Conservation (phyloP, 2,888 invertebrate genomes). For the Polyommatus iphigenia region DNA sequence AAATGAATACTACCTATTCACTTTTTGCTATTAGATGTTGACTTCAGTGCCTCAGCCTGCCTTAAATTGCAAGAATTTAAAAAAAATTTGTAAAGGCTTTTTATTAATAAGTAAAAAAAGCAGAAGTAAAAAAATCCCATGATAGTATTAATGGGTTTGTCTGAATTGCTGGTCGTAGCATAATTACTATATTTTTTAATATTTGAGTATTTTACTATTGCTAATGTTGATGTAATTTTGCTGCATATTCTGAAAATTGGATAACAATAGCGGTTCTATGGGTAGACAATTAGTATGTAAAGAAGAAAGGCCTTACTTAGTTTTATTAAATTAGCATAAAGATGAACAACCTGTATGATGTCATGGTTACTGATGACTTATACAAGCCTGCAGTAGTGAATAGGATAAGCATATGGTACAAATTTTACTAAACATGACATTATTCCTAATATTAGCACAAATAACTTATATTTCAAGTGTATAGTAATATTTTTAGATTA, state of each 20-base stretch:
- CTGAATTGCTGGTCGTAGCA: slow-evolving; percentile 65
- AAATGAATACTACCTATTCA: slow-evolving; percentile 28
- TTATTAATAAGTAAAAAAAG: slow-evolving; percentile 45
- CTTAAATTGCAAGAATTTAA: slow-evolving; percentile 55
- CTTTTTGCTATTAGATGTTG: slow-evolving; percentile 50
- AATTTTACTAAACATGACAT: slow-evolving; percentile 33
- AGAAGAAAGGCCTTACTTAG: slow-evolving; percentile 24
- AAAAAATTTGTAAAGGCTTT: slow-evolving; percentile 45
- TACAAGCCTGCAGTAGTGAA: slow-evolving; percentile 10
- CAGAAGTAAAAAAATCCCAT: slow-evolving; percentile 41
- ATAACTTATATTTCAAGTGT: slow-evolving; percentile 28
- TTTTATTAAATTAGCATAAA: slow-evolving; percentile 31
- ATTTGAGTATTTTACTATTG: slow-evolving; percentile 21
- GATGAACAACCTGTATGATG: slow-evolving; percentile 2
- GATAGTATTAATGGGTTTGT: slow-evolving; percentile 35
- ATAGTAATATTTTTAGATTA: slow-evolving; percentile 33
- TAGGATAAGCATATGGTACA: slow-evolving; percentile 24
- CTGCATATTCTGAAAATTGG: slow-evolving; percentile 1
- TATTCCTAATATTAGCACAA: slow-evolving; percentile 33
- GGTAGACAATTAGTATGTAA: slow-evolving; percentile 22
- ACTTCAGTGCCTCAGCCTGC: slow-evolving; percentile 70
- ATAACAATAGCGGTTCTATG: slow-evolving; percentile 4
- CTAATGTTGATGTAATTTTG: slow-evolving; percentile 13
- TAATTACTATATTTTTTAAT: slow-evolving; percentile 52
- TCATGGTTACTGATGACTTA: slow-evolving; percentile 12